phyloP scores from a whole-genome alignment of 2,888 invertebrate genomes.

The Schrankia costaestrigalis region DNA sequence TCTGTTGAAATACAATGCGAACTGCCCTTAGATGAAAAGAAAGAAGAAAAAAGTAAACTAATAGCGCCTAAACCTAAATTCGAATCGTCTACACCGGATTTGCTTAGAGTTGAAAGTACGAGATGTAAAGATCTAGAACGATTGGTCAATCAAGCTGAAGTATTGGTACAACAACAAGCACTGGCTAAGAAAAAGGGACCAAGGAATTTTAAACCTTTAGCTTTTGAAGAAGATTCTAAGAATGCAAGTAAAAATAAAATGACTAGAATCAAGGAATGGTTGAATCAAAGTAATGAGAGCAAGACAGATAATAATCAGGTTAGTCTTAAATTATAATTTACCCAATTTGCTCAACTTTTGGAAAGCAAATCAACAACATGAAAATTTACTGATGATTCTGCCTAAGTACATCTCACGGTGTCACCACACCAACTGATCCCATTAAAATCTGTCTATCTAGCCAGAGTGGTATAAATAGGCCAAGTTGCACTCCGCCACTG shows the following conservation, averaged over 20 bases:
- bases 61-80: conserved; percentile 59
- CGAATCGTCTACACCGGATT: conserved; percentile 68
- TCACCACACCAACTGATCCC: too few relatives aligned
- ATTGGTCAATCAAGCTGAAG: conserved; percentile 90
- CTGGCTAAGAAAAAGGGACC: conserved; percentile 73
- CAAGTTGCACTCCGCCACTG: too few relatives aligned
- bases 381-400: too few relatives aligned
- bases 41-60: conserved; percentile 38
- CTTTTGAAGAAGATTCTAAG: conserved; percentile 76
- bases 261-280: conserved; percentile 86
- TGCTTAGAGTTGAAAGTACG: conserved; percentile 68
- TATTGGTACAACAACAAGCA: conserved; percentile 84
- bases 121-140: conserved; percentile 85
- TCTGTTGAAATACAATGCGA: conserved; percentile 75
- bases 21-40: conserved; percentile 58
- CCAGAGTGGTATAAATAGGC: too few relatives aligned
- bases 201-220: conserved; percentile 75
- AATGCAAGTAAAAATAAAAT: conserved; percentile 79
- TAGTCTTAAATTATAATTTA: conserved; percentile 17
- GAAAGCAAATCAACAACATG: too few relatives aligned
- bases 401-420: too few relatives aligned
- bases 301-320: conserved; percentile 70
- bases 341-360: too few relatives aligned
- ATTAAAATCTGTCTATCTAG: too few relatives aligned
- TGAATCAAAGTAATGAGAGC: conserved; percentile 77